Conservation (phyloP, 2,797 vertebrate genomes). For the Dendrocincla tyrannina region DNA sequence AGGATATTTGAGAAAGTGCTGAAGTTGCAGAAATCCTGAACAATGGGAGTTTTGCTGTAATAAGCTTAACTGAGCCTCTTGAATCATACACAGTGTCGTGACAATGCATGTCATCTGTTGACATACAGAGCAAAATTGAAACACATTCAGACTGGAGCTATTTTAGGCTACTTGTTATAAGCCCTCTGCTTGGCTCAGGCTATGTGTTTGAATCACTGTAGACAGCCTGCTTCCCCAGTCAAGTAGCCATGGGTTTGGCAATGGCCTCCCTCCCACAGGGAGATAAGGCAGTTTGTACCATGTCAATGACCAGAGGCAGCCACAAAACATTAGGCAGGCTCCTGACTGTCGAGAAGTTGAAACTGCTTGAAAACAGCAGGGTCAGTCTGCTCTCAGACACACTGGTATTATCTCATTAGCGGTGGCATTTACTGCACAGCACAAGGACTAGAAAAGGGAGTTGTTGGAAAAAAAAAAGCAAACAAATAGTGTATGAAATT, state of each 20-base stretch:
- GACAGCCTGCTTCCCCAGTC: conserved; percentile 69
- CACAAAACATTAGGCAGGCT: conserved; percentile 75
- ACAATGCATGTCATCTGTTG: conserved; percentile 27
- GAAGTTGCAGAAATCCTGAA: conserved; percentile 2
- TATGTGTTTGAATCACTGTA: neutral
- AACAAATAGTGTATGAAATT: conserved; percentile 1
- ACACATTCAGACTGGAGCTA: conserved; percentile 14
- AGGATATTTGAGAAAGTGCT: neutral
- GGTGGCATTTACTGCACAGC: conserved; percentile 70
- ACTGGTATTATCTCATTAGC: conserved; percentile 80
- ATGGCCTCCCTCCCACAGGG: conserved; percentile 51
- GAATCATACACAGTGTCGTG: neutral
- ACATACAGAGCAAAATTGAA: neutral
- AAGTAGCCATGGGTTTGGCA: conserved; percentile 82
- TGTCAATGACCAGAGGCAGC: conserved; percentile 74
- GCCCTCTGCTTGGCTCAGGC: conserved; percentile 1
- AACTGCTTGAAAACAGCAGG: conserved; percentile 75
- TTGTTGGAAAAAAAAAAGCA: conserved; percentile 3
- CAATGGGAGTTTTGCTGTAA: neutral
- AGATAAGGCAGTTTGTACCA: conserved; percentile 73
- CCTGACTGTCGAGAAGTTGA: conserved; percentile 71
- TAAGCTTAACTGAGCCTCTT: neutral
- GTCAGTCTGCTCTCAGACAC: conserved; percentile 72
- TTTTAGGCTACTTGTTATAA: conserved; percentile 29
- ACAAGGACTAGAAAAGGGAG: conserved; percentile 29